Base-by-base conservation (phyloP, 1,140 invertebrate genomes). In the Drosophila erecta region DNA sequence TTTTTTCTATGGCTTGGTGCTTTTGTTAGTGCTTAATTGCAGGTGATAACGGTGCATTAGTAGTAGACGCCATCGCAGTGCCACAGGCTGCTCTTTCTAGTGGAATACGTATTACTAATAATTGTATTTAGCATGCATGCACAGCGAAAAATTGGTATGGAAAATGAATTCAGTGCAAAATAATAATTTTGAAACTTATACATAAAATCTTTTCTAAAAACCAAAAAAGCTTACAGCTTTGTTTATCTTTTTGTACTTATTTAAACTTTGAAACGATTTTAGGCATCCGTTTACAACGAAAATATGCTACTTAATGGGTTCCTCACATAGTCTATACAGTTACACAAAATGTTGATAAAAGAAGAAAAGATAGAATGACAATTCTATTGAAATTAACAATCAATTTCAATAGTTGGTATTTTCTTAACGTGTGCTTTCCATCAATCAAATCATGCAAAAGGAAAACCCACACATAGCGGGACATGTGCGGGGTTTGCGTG, bases 1-100 rank as follows among this genome's bases (percentile, higher is more conserved):
- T 8, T 14, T 8, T 20, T 65, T n/a, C 8, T 65, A 20, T 62
- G 61, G 15, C 27, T 62, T 67, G 38, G 58, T 67, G 62, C 57
- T 66, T 40, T 70, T 69, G 66, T 70, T 70, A 70, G 66, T 70
- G 66, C 66, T 70, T 69, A 57, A 70, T 69, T 70, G 65, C 64
- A 20, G 64, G 50, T 57, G 64, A 70, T 70, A 70, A 57, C 50
- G 66, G 64, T 70, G 66, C 66, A 70, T 70, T 69, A 70, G 65
- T 57, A 70, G 65, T 38, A 57, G 66, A 56, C 66, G 66, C 50
- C 66, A 70, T 70, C 66, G 35, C 43, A 49, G 50, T 70, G 66
- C 66, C 22, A 35, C 50, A 47, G 50, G 46, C 64, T 67, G 64
- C 59, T 64, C 50, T 67, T 64, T 43, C 33, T 33, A 43, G 59